Base-by-base conservation (phyloP, 2,113 vertebrate genomes). In the Sprattus sprattus region DNA sequence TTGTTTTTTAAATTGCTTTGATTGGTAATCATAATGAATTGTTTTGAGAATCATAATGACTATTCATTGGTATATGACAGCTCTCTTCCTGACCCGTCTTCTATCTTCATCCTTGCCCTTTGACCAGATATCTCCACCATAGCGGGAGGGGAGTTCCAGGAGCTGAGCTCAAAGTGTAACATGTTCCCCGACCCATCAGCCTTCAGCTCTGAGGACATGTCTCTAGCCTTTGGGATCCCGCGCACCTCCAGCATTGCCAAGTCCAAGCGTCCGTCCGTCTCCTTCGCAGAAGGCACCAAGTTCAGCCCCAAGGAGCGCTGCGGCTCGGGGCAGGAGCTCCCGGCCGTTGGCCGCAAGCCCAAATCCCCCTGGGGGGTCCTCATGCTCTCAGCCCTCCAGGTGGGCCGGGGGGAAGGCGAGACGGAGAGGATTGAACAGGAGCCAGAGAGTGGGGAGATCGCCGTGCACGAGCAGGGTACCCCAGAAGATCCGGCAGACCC, bases 171-270 rank as follows among this genome's bases (percentile, higher is more conserved):
- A 28, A 88, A 93, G 0, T 91, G 93, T 0, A 92, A 96, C 90
- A 94, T 90, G 82, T 95, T 96, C 91, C 91, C 94, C 0, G 96
- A 96, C 85, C 95, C 95, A 0, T 94, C 95, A 0, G 93, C 94
- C 81, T 96, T 97, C 13, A 92, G 93, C 87, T 92, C 93, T 0
- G 97, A 99, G 85, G 97, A 99, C 0, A 92, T 96, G 67, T 93
- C 95, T 0, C 95, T 95, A 6, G 92, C 95, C 0, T 97, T 98
- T 0, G 92, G 94, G 91, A 99, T 99, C 90, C 98, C 98, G 0
- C 97, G 98, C 49, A 99, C 98, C 15, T 99, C 98, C 94, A 99
- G 98, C 94, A 95, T 97, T 0, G 97, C 97, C 81, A 97, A 98
- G 89, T 93, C 97, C 90, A 99, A 99, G 92, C 91, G 98, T 0